Percentiles rank a stretch among this genome's conserved stretches.
Conservation (phyloP, 2,797 vertebrate genomes). For the Macropus fuliginosus region DNA sequence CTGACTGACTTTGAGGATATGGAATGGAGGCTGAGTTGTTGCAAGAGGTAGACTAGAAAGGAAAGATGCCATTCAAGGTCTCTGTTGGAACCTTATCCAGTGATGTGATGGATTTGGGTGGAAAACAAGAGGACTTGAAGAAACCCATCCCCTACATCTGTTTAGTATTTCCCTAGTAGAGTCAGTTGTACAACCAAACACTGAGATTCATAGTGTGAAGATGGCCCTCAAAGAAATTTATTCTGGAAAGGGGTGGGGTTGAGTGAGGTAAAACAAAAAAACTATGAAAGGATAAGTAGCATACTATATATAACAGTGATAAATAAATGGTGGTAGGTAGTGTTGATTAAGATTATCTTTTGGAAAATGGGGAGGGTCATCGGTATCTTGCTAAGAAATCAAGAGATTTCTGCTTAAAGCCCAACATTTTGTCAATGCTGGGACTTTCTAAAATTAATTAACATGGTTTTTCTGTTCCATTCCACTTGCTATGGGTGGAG, state of each 20-base stretch:
- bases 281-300: neutral
- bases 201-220: neutral
- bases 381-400: neutral
- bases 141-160: neutral
- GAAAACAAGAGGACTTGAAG: no score
- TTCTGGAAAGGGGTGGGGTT: neutral
- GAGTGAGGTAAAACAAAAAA: constrained; percentile 15
- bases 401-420: constrained; percentile 22
- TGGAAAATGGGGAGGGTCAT: neutral
- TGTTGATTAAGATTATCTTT: neutral
- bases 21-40: constrained; percentile 11
- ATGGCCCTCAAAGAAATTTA: neutral
- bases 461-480: neutral
- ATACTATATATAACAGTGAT: neutral
- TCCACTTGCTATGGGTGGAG: constrained; percentile 23
- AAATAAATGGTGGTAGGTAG: neutral
- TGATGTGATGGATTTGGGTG: neutral
- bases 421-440: neutral
- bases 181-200: neutral
- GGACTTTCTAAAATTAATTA: neutral
- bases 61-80: constrained; percentile 6
- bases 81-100: neutral
- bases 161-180: no score
- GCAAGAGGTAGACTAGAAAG: neutral
- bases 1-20: constrained; percentile 21